Evolutionary conservation across 2,888 invertebrate species (phyloP), one percentile per base, ranked within the genome.

Genomic region (Girardia tigrina): DNA sequence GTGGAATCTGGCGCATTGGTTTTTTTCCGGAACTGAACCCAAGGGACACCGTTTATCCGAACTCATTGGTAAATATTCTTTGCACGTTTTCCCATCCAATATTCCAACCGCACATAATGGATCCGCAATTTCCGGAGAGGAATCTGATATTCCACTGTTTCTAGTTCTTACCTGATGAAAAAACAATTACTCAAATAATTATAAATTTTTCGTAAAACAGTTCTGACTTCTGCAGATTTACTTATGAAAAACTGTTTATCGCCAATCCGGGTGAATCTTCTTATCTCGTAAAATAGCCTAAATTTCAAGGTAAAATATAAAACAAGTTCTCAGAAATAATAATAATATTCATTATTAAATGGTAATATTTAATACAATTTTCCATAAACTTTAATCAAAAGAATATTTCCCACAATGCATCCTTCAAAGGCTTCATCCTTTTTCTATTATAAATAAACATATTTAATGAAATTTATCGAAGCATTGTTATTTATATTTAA

Each of bases 11-110:
- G 23, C 56, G 23, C 56, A 56, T 56, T 56, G n/a, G 23, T 56
- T 56, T 56, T 56, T 56, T 23, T 8, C 23, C 4, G 56, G 56
- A 56, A 56, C 23, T n/a, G 56, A 56, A 16, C 23, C 56, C 20
- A 23, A 56, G n/a, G 56, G 56, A 56, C 56, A 56, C 4, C 20
- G 23, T n/a, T 56, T 56, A 56, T 56, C 56, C 2, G 4, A 2
- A 56, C 23, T 56, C 56, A 12, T 56, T 56, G 56, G 56, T 56
- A 56, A 56, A n/a, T 56, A 56, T 56, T 56, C 56, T 20, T 56
- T 56, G 56, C 56, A 56, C 6, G 23, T 23, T 56, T 56, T 56
- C 4, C 56, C 56, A 56, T 56, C 56, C 8, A 56, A 16, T 12
- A 2, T n/a, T 20, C 56, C 56, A 56, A 56, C 23, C n/a, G n/a